phyloP scores from a whole-genome alignment of 2,113 vertebrate species.

The Perccottus glenii region DNA sequence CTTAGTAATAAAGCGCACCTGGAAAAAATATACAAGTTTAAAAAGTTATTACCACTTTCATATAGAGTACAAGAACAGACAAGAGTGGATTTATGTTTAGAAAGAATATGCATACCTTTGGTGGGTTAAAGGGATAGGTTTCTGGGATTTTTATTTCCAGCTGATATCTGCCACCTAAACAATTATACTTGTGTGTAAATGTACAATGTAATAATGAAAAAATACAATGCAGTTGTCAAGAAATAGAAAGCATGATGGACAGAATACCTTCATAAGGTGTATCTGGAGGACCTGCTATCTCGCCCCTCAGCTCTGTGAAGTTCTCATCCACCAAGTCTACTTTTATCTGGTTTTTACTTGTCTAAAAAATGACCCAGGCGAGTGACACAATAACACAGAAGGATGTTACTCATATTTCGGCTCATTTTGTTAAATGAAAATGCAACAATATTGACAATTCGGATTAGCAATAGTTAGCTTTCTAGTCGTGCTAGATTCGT shows the following conservation, averaged over 20 bases:
- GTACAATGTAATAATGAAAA: neutral
- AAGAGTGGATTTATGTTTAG: neutral
- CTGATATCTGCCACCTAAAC: conserved; percentile 92
- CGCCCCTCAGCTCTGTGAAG: conserved; percentile 98
- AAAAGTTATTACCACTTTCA: neutral
- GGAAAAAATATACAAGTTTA: conserved; percentile 32
- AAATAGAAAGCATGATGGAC: neutral
- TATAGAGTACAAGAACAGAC: neutral
- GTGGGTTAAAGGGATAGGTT: conserved; percentile 98
- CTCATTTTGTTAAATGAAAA: neutral
- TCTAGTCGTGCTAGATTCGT: conserved; percentile 15
- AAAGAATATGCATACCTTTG: conserved; percentile 84
- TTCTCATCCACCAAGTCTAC: conserved; percentile 99
- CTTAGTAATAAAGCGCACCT: conserved; percentile 99
- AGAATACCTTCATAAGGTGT: conserved; percentile 95
- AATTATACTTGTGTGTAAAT: neutral
- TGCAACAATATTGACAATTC: neutral
- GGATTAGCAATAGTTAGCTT: conserved; percentile 28
- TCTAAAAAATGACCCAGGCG: conserved; percentile 83
- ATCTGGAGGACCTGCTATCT: conserved; percentile 98
- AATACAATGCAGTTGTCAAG: neutral
- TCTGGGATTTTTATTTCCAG: conserved; percentile 99
- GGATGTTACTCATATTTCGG: neutral
- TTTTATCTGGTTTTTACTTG: conserved; percentile 99
- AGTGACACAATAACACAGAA: conserved; percentile 7